A percentile compares a stretch with the other conserved stretches of the same genome.
Conservation (phyloP, 2,113 vertebrate species). For the Pseudorhombus dupliciocellatus region DNA sequence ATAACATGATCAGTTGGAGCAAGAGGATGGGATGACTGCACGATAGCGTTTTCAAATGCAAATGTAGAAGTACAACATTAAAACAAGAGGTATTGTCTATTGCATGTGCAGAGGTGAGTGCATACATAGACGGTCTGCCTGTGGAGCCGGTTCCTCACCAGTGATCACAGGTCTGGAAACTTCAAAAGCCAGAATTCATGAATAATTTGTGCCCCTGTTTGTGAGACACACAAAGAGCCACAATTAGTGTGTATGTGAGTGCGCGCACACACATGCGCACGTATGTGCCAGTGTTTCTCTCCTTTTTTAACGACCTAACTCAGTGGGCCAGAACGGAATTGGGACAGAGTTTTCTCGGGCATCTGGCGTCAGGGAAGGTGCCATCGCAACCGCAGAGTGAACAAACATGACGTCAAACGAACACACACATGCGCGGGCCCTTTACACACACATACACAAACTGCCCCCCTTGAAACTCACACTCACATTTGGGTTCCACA, state of each 20-base stretch:
- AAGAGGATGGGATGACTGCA: neutral
- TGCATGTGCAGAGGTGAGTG: neutral
- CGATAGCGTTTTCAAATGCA: neutral
- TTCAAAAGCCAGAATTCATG: slow-evolving; percentile 68
- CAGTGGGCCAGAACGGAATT: slow-evolving; percentile 71
- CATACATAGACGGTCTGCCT: slow-evolving; percentile 21
- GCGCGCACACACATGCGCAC: slow-evolving; percentile 4
- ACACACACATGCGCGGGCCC: slow-evolving; percentile 18
- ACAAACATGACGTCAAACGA: slow-evolving; percentile 77
- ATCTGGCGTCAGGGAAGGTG: slow-evolving; percentile 77
- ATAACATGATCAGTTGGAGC: neutral
- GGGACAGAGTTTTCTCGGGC: slow-evolving; percentile 70
- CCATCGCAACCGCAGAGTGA: slow-evolving; percentile 73
- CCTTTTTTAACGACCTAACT: slow-evolving; percentile 70
- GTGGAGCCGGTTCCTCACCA: slow-evolving; percentile 66
- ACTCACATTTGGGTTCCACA: slow-evolving; percentile 51
- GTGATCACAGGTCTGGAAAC: slow-evolving; percentile 74
- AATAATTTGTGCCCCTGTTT: slow-evolving; percentile 63
- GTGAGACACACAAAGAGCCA: slow-evolving; percentile 48
- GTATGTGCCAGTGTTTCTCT: slow-evolving; percentile 41
- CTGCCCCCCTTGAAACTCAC: slow-evolving; percentile 25
- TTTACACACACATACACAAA: slow-evolving; percentile 15
- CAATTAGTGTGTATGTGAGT: slow-evolving; percentile 12
- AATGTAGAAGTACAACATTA: neutral
- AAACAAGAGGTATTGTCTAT: slow-evolving; percentile 9